phyloP scores from a whole-genome alignment of 2,888 invertebrate species.

The Clanis bilineata region DNA sequence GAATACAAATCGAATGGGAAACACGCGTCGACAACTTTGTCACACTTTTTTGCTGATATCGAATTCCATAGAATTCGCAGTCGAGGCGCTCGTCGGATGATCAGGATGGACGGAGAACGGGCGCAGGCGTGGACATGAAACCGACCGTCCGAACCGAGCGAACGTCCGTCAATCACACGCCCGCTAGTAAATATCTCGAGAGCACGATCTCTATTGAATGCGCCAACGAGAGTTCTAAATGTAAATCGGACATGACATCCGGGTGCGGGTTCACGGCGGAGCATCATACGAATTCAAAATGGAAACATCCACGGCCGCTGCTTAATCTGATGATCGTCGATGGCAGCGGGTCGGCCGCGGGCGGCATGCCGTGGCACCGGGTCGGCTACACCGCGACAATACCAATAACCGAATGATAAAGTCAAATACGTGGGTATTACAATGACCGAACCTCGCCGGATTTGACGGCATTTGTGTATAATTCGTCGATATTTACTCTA shows the following conservation, averaged over 20 bases:
- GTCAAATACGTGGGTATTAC: constrained; percentile 46
- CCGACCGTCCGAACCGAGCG: background rate
- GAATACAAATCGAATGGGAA: constrained; percentile 70
- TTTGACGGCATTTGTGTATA: constrained; percentile 34
- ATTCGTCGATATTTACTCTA: background rate
- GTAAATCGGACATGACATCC: constrained; percentile 74
- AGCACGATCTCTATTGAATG: constrained; percentile 60
- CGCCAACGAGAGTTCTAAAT: constrained; percentile 59
- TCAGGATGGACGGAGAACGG: constrained; percentile 20
- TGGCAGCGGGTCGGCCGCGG: constrained; percentile 55
- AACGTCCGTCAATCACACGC: constrained; percentile 51
- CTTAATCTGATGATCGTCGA: constrained; percentile 75
- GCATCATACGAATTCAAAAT: constrained; percentile 66
- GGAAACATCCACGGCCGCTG: constrained; percentile 68
- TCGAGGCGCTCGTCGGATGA: constrained; percentile 23
- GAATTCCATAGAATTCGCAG: constrained; percentile 34
- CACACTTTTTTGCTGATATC: constrained; percentile 46
- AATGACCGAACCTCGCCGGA: constrained; percentile 34
- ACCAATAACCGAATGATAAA: constrained; percentile 46
- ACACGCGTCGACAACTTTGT: constrained; percentile 52
- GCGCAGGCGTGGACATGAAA: background rate
- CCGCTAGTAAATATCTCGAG: constrained; percentile 43
- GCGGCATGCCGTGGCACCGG: constrained; percentile 63
- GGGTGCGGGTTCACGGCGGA: constrained; percentile 70
- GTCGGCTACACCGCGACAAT: constrained; percentile 71